phyloP scores from a whole-genome alignment of 2,888 invertebrate species.

The Drosophila acutilabella region DNA sequence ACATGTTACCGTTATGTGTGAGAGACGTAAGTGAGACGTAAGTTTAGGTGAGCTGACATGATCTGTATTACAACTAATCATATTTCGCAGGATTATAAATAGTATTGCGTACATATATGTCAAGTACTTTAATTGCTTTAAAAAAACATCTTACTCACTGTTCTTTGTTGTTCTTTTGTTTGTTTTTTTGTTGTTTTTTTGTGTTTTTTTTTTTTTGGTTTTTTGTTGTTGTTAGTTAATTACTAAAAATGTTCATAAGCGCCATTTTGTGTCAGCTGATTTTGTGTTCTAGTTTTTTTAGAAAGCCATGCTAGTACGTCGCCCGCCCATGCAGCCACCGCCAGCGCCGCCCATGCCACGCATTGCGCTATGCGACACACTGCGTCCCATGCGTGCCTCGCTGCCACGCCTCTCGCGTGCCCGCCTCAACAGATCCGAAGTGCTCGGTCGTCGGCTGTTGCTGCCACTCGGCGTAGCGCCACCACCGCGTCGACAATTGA shows the following conservation, averaged over 20 bases:
- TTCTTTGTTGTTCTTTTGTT: neutral
- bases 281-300: conserved; percentile 50
- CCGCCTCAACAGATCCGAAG: conserved; percentile 83
- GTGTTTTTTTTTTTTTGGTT: conserved; percentile 6
- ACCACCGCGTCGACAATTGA: conserved; percentile 76
- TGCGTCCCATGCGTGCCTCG: conserved; percentile 84
- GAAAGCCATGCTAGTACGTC: conserved; percentile 85
- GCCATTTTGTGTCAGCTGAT: conserved; percentile 68
- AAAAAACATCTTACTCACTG: conserved; percentile 45
- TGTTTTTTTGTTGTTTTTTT: conserved; percentile 3
- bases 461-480: conserved; percentile 69
- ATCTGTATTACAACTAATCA: conserved; percentile 24
- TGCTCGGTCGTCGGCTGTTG: conserved; percentile 83
- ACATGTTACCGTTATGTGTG: neutral
- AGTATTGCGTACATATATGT: neutral
- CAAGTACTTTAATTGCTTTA: conserved; percentile 7
- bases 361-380: conserved; percentile 83
- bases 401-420: conserved; percentile 84
- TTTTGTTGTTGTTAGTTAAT: conserved; percentile 17
- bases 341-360: conserved; percentile 68
- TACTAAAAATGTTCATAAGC: conserved; percentile 70
- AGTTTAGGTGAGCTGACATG: conserved; percentile 9
- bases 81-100: conserved; percentile 8
- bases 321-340: conserved; percentile 74
- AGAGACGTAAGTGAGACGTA: neutral